Evolutionary conservation across 2,797 vertebrate species (phyloP), one percentile per base, ranked within the genome.

Genomic region (Tarsius wallacei): DNA sequence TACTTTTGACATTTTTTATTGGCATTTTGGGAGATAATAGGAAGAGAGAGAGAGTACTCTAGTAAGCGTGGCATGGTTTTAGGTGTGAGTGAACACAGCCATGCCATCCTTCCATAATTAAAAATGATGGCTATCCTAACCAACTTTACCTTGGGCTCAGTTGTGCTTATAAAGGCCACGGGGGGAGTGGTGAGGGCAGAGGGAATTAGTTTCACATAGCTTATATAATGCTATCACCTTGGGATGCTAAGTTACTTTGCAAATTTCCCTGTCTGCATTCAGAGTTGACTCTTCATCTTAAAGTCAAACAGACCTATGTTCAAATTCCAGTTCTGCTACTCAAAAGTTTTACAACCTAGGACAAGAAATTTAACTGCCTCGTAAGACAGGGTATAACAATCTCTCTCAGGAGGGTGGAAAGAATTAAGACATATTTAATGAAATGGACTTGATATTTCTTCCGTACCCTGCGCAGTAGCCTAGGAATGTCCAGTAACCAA

Each of bases 1-100:
- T 94, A 66, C 91, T 80, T 82, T 59, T 90, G 84, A 90, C 12
- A 81, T 42, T 83, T 96, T 96, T 93, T 19, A 86, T 19, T 68
- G 42, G 42, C 21, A 87, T 87, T 96, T 96, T 93, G 71, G 71
- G 63, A 82, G 85, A 93, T 2, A 63, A 47, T 31, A 87, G 51
- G n/a, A 96, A 80, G 36, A 94, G 88, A 95, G 2, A 94, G 61
- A 57, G 4, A 42, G 0, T 81, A 5, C 51, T 59, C 36, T 66
- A n/a, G 31, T 73, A 71, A 68, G 59, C 47, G 47, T 88, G 61
- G 89, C 14, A 22, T 33, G 31, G 86, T 95, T 91, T 94, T 68
- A 88, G 12, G 64, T 21, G 92, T 87, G 66, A 96, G 36, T 47
- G 66, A 85, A 85, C 28, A 93, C 36, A 91, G 57, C 36, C 42